A percentile compares a stretch with the other conserved stretches of the same genome.
phyloP scores from a whole-genome alignment of 2,797 vertebrate genomes.

The Chrosomus eos region DNA sequence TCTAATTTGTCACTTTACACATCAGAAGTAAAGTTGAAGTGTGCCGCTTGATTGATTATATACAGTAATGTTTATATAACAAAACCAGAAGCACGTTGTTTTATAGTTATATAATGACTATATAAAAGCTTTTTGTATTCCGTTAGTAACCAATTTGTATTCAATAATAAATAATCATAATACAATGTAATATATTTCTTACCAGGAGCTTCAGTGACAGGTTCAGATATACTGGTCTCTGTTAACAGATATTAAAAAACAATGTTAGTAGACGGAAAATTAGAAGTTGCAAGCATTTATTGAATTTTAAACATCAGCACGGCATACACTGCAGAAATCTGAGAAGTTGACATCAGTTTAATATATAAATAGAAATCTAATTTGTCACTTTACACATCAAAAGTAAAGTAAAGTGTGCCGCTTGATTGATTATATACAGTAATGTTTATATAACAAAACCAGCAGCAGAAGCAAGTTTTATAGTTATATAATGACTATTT shows the following conservation, averaged over 20 bases:
- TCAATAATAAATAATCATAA: background rate
- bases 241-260: background rate
- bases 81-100: background rate
- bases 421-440: too few relatives aligned
- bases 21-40: background rate
- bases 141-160: background rate
- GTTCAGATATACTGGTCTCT: background rate
- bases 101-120: background rate
- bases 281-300: background rate
- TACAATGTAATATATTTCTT: background rate
- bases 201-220: too few relatives aligned
- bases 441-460: too few relatives aligned
- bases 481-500: background rate
- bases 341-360: background rate
- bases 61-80: too few relatives aligned
- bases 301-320: background rate
- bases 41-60: background rate
- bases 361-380: background rate
- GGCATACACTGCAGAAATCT: background rate
- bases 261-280: background rate
- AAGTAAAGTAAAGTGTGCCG: background rate
- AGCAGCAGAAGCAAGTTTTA: background rate
- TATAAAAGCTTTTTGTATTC: background rate
- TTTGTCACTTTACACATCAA: background rate
- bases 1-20: background rate